Evolutionary conservation across 1,140 invertebrate species (phyloP).

Genomic region (Callitettix versicolor): DNA sequence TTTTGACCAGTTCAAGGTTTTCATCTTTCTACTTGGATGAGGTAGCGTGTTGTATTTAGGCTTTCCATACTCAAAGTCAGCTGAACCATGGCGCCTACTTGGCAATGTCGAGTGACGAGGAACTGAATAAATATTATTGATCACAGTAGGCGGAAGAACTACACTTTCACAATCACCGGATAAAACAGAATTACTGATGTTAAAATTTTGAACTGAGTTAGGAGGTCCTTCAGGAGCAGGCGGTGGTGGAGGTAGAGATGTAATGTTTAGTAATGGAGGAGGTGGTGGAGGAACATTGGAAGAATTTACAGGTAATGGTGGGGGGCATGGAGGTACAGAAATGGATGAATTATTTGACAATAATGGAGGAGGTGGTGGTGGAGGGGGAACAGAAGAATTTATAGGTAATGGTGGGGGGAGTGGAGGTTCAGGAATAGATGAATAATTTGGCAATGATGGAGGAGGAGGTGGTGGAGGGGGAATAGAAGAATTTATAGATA

Average conservation of each 20-base stretch:
- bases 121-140: neutral
- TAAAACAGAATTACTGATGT: neutral
- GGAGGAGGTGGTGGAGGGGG: constrained; percentile 2
- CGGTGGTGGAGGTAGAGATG: constrained; percentile 12
- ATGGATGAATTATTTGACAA: neutral
- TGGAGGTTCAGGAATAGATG: constrained; percentile 24
- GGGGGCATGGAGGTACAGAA: constrained; percentile 14
- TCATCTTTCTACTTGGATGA: constrained; percentile 32
- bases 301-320: neutral
- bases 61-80: neutral
- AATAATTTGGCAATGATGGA: neutral
- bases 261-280: neutral
- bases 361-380: neutral
- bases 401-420: neutral
- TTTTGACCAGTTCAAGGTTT: constrained; percentile 36
- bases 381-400: constrained; percentile 12
- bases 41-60: constrained; percentile 27
- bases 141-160: too few species aligned
- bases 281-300: constrained; percentile 21
- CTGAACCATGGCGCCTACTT: constrained; percentile 8
- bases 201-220: too few species aligned
- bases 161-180: neutral
- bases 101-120: constrained; percentile 22
- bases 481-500: neutral
- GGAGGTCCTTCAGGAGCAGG: constrained; percentile 12